Evolutionary conservation across 2,113 vertebrate species (phyloP).

Genomic region (Alexandromys fortis): DNA sequence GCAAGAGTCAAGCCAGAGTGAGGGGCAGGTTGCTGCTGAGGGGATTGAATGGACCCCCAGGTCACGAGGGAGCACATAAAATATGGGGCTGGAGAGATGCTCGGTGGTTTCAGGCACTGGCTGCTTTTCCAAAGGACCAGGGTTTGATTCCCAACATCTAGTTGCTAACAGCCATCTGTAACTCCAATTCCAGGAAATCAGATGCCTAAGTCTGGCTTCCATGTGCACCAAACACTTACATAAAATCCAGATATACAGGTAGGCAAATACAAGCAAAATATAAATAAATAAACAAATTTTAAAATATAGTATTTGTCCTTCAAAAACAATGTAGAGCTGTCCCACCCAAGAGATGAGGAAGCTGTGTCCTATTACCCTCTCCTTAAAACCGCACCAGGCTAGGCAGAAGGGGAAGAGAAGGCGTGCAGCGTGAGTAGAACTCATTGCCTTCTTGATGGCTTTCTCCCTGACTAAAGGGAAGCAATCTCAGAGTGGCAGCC

Average conservation of each 20-base stretch:
- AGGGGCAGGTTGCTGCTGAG: neutral
- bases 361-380: no score
- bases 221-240: neutral
- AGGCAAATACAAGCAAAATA: neutral
- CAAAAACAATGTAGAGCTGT: neutral
- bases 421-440: accelerated
- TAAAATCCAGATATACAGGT: neutral
- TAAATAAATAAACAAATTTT: neutral
- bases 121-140: neutral
- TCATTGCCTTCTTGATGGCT: neutral
- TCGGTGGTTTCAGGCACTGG: no score
- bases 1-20: neutral
- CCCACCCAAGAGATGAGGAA: neutral
- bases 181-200: neutral
- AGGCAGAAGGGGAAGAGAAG: neutral
- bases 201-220: neutral
- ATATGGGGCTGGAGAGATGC: neutral
- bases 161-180: neutral
- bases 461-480: neutral
- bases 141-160: neutral
- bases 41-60: neutral
- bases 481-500: neutral
- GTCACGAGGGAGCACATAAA: neutral
- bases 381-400: neutral
- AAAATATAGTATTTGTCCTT: neutral